These are phyloP conservation scores for Chiroxiphia lanceolata DNA, from an alignment of 2,797 vertebrate genomes.

Conservation along the genomic window DNA sequence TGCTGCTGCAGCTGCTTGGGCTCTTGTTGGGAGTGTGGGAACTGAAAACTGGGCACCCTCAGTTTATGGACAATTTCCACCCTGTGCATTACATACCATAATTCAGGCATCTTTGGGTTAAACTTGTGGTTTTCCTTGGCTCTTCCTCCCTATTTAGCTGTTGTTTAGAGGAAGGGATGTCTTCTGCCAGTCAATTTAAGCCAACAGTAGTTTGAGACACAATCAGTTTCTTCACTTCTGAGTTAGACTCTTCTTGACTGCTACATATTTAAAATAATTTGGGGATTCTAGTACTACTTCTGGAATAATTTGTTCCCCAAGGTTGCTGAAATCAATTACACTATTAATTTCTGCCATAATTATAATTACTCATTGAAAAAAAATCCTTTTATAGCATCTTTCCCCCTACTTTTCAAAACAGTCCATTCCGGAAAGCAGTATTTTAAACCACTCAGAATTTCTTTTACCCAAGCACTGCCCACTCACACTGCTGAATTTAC, in stretches of 20 bases:
- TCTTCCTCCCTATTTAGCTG: background rate
- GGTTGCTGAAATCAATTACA: constrained; percentile 23
- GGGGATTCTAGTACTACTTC: background rate
- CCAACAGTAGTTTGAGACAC: background rate
- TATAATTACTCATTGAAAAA: constrained; percentile 12
- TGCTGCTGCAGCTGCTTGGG: background rate
- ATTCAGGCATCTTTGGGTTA: background rate
- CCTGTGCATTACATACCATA: background rate
- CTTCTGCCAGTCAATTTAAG: background rate
- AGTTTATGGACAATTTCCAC: background rate
- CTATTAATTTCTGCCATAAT: constrained; percentile 35
- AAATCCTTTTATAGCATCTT: background rate
- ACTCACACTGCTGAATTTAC: background rate
- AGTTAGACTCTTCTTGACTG: background rate
- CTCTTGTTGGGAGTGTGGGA: rapidly evolving
- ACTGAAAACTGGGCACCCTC: background rate
- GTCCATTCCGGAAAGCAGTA: background rate
- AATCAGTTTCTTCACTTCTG: background rate
- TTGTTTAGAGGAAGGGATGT: background rate
- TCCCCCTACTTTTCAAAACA: background rate
- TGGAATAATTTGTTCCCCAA: background rate
- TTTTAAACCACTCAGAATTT: background rate
- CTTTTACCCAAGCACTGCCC: background rate
- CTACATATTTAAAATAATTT: background rate
- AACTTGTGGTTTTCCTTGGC: background rate